Base-by-base conservation (phyloP, 2,888 invertebrate genomes). In the Osedax frankpressi region DNA sequence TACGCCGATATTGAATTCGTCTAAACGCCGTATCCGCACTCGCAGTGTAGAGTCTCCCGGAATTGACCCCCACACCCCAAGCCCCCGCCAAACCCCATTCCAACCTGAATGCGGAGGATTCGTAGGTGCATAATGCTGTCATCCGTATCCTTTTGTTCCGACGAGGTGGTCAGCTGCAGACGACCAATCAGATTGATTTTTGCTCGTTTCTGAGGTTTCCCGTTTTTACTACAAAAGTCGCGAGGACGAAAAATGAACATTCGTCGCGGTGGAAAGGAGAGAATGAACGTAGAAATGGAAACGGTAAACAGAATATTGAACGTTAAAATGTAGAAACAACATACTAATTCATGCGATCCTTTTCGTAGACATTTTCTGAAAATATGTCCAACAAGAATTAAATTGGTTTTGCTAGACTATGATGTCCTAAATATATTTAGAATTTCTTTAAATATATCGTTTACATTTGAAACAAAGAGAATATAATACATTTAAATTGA, bases 91-190 rank as follows among this genome's bases (percentile, higher is more conserved):
- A n/a, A n/a, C n/a, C n/a, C n/a, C n/a, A n/a, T n/a, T 44, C 44
- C 6, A 81, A 88, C 98, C 88, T 96, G 81, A 67, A 90, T 89
- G 80, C 98, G 88, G 78, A 96, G 87, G 84, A 96, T 95, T 82
- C 98, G 88, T 73, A 98, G 88, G 84, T 95, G 95, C 76, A 97
- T 93, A 82, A 98, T 98, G 74, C 95, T 95, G 86, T 96, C 96
- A 85, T 98, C 97, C 86, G 97, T 95, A 83, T 95, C 90, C 85
- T 93, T 93, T 78, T 93, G 93, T 78, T 93, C 88, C 85, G 96
- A 96, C 1, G 95, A 95, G 79, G 93, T 94, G 44, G 44, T 19
- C 76, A 96, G 78, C 85, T 96, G 96, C 77, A 98, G 87, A 79
- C 97, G 88, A 71, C 97, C 97, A 83, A 98, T 92, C 79, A 99